phyloP scores from a whole-genome alignment of 2,113 vertebrate species.

The Noctilio leporinus region DNA sequence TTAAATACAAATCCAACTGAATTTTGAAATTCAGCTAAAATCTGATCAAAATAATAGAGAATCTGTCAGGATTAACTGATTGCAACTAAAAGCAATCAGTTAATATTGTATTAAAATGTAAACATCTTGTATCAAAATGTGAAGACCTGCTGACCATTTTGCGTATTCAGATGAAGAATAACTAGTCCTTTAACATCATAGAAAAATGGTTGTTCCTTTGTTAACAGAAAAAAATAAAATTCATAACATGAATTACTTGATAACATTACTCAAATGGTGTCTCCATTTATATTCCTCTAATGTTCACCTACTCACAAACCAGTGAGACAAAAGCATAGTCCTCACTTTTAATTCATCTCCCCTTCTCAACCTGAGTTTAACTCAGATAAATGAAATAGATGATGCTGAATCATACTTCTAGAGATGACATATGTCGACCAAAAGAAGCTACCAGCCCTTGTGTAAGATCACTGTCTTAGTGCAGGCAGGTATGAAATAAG shows the following conservation, averaged over 20 bases:
- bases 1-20: constrained; percentile 44
- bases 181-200: not conserved
- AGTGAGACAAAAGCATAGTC: not conserved
- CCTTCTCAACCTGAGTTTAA: not conserved
- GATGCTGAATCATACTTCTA: not conserved
- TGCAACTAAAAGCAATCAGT: not conserved
- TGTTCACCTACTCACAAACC: not conserved
- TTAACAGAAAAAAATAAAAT: not conserved
- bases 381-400: not conserved
- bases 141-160: constrained; percentile 21
- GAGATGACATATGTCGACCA: not conserved
- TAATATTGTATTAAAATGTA: constrained; percentile 36
- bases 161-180: constrained; percentile 25
- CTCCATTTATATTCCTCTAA: not conserved
- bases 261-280: not conserved
- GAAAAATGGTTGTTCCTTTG: not conserved
- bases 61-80: constrained; percentile 19
- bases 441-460: not conserved
- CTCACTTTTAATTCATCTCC: constrained; percentile 18
- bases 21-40: constrained; percentile 29
- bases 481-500: not conserved
- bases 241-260: not conserved
- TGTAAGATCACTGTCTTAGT: not conserved
- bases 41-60: not conserved
- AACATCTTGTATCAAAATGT: constrained; percentile 29